Conservation (phyloP, 1,140 invertebrate species). For the Aphaenogaster ashmeadi region DNA sequence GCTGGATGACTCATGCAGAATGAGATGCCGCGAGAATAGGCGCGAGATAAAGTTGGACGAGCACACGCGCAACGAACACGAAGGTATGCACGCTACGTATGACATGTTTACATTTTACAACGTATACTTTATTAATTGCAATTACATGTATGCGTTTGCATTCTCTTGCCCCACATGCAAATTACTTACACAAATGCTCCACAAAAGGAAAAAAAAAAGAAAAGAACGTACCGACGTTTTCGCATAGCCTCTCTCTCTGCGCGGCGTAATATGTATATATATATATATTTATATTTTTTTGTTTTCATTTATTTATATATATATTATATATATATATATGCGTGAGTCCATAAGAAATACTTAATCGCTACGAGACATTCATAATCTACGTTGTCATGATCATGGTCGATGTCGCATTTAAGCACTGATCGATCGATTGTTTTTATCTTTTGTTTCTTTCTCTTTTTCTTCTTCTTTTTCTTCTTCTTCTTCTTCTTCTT, state of each 20-base stretch:
- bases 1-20: not conserved
- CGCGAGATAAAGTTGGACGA: not conserved
- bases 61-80: not conserved
- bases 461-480: not conserved
- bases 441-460: slow-evolving; percentile 23
- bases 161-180: slow-evolving; percentile 56
- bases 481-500: slow-evolving; percentile 37
- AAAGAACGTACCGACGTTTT: slow-evolving; percentile 31
- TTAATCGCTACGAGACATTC: slow-evolving; percentile 60
- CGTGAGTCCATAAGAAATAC: slow-evolving; percentile 65
- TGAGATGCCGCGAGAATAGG: not conserved
- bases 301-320: slow-evolving; percentile 39
- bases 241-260: slow-evolving; percentile 52
- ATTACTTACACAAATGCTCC: slow-evolving; percentile 67
- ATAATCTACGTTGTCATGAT: slow-evolving; percentile 59
- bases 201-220: slow-evolving; percentile 52
- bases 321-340: slow-evolving; percentile 49
- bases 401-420: slow-evolving; percentile 59
- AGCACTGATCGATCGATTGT: slow-evolving; percentile 56
- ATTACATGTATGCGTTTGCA: slow-evolving; percentile 62
- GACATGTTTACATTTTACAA: slow-evolving; percentile 56
- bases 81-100: slow-evolving; percentile 23
- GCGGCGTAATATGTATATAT: slow-evolving; percentile 38
- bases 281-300: slow-evolving; percentile 10
- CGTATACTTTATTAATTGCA: slow-evolving; percentile 68